Percentiles rank a stretch among this genome's conserved stretches.
Conservation (phyloP, 2,797 vertebrate species). For the Lithobates pipiens region DNA sequence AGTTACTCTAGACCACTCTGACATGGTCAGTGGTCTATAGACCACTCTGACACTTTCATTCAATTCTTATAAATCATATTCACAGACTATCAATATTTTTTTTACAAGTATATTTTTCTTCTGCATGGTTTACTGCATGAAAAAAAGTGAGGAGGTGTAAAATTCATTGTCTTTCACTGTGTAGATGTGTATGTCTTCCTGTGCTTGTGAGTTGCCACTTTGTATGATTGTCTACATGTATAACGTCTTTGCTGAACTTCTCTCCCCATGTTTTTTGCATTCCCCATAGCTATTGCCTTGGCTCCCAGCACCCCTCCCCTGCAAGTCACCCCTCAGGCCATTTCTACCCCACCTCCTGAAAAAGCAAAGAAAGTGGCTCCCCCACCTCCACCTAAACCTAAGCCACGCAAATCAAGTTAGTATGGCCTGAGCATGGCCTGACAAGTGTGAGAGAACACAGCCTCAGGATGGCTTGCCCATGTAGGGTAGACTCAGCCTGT, state of each 20-base stretch:
- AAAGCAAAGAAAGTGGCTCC: constrained; percentile 82
- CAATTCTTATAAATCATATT: no score
- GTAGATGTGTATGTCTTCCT: neutral
- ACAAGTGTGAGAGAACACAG: constrained; percentile 61
- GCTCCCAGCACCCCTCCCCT: constrained; percentile 68
- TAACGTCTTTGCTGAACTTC: constrained; percentile 35
- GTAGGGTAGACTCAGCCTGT: constrained; percentile 9
- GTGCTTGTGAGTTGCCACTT: constrained; percentile 10
- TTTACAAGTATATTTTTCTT: neutral
- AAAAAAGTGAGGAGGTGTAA: neutral
- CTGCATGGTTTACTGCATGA: constrained; percentile 31
- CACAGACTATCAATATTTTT: neutral
- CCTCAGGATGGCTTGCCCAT: constrained; percentile 54
- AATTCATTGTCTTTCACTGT: neutral
- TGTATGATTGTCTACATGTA: constrained; percentile 16
- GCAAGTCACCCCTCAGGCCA: constrained; percentile 80
- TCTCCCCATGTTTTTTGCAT: constrained; percentile 51
- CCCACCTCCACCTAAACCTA: constrained; percentile 82
- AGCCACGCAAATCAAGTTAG: constrained; percentile 89
- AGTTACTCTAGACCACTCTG: no score
- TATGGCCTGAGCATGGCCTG: constrained; percentile 69
- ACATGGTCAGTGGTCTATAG: no score
- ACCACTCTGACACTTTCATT: no score
- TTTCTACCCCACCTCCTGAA: constrained; percentile 78
- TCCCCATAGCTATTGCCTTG: constrained; percentile 45